phyloP scores from a whole-genome alignment of 2,888 invertebrate species.

The Phalera bucephala region DNA sequence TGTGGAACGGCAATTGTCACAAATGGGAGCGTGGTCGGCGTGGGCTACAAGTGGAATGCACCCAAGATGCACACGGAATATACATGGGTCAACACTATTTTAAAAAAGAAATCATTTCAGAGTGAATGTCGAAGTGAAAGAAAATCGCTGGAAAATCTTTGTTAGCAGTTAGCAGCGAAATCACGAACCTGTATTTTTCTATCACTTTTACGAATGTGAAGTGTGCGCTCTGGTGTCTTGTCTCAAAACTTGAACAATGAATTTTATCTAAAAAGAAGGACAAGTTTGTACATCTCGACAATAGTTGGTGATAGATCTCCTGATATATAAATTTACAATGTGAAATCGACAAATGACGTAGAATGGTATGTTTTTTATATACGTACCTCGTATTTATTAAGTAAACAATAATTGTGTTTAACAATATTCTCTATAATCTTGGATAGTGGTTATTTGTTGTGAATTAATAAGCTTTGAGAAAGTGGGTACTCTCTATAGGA shows the following conservation, averaged over 20 bases:
- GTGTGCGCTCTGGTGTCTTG: constrained; percentile 2
- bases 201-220: constrained; percentile 8
- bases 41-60: no score
- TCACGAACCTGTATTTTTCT: no score
- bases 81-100: constrained; percentile 18
- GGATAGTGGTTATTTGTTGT: no score
- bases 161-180: constrained; percentile 7
- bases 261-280: constrained; percentile 2
- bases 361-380: constrained; percentile 51
- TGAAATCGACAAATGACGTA: constrained; percentile 51
- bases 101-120: constrained; percentile 22
- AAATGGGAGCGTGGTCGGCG: no score
- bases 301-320: constrained; percentile 8
- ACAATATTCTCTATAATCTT: no score
- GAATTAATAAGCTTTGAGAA: no score
- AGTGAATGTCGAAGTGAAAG: constrained; percentile 12
- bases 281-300: constrained; percentile 3
- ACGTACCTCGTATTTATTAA: no score
- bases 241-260: constrained; percentile 4
- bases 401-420: no score
- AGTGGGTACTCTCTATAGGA: no score
- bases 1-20: no score
- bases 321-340: constrained; percentile 46
- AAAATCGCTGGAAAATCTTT: constrained; percentile 24
- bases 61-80: no score